These are phyloP conservation scores for Butastur rufipennis DNA, from an alignment of 2,113 vertebrate genomes.

Conservation along the genomic window DNA sequence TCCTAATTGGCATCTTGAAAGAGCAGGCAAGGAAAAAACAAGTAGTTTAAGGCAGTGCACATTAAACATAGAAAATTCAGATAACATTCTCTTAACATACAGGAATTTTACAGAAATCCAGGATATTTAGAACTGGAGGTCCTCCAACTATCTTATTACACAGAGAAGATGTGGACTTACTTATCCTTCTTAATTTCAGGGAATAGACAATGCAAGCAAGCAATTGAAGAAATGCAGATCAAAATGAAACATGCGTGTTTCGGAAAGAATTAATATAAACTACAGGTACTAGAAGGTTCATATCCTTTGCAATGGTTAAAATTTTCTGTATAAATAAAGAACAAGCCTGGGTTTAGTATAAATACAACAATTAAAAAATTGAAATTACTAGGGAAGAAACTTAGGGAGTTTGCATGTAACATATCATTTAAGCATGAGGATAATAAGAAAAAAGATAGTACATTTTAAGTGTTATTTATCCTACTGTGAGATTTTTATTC, in stretches of 20 bases:
- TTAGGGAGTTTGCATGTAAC: conserved; percentile 66
- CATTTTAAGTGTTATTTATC: background rate
- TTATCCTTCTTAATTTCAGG: conserved; percentile 57
- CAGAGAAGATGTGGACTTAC: conserved; percentile 6
- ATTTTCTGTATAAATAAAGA: conserved; percentile 48
- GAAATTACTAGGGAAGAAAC: background rate
- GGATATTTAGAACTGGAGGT: background rate
- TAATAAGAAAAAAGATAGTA: conserved; percentile 45
- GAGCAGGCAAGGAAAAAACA: conserved; percentile 78
- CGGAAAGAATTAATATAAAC: conserved; percentile 55
- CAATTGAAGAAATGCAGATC: conserved; percentile 58
- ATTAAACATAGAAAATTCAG: conserved; percentile 75
- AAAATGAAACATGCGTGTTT: conserved; percentile 72
- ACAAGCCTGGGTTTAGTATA: conserved; percentile 4
- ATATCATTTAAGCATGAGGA: conserved; percentile 87
- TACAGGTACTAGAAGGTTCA: conserved; percentile 64
- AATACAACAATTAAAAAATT: conserved; percentile 11
- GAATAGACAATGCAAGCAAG: conserved; percentile 76
- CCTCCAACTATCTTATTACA: conserved; percentile 41
- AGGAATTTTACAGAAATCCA: conserved; percentile 43
- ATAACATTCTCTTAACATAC: conserved; percentile 53
- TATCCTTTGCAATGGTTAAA: conserved; percentile 79
- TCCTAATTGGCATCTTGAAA: conserved; percentile 85
- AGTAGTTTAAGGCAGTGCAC: conserved; percentile 74
- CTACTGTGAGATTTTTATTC: conserved; percentile 11